Evolutionary conservation across 1,140 invertebrate genomes (phyloP).

Genomic region (Gerris buenoi): DNA sequence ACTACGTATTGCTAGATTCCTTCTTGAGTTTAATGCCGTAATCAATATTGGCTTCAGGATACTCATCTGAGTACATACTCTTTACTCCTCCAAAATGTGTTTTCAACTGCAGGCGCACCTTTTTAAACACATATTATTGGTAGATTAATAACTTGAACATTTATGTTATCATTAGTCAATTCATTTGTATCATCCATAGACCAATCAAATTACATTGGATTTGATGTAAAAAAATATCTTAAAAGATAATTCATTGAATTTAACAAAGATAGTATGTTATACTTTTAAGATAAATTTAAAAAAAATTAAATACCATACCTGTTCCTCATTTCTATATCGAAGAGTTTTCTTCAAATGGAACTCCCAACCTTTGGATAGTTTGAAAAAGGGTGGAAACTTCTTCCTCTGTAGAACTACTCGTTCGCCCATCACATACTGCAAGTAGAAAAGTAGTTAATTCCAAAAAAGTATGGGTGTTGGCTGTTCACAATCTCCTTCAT

Average conservation of each 20-base stretch:
- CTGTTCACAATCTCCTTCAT: not conserved
- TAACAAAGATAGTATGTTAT: no score
- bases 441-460: not conserved
- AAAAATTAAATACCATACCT: conserved; percentile 4
- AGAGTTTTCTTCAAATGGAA: conserved; percentile 49
- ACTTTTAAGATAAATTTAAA: no score
- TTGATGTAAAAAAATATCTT: no score
- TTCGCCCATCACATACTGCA: conserved; percentile 55
- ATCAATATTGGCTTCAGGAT: conserved; percentile 1
- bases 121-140: no score
- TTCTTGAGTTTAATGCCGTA: conserved; percentile 1
- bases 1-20: no score
- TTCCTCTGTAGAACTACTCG: conserved; percentile 51
- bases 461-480: not conserved
- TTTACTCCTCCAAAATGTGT: not conserved
- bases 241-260: no score
- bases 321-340: conserved; percentile 38
- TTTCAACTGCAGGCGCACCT: not conserved
- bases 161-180: no score
- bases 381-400: conserved; percentile 51
- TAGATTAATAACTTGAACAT: no score
- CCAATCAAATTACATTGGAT: no score
- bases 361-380: conserved; percentile 43
- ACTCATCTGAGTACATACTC: conserved; percentile 2
- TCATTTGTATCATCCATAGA: no score